Evolutionary conservation across 30 jellyfish, hydroid and myxozoan species (phyloP).

Genomic region (Turritopsis rubra): DNA sequence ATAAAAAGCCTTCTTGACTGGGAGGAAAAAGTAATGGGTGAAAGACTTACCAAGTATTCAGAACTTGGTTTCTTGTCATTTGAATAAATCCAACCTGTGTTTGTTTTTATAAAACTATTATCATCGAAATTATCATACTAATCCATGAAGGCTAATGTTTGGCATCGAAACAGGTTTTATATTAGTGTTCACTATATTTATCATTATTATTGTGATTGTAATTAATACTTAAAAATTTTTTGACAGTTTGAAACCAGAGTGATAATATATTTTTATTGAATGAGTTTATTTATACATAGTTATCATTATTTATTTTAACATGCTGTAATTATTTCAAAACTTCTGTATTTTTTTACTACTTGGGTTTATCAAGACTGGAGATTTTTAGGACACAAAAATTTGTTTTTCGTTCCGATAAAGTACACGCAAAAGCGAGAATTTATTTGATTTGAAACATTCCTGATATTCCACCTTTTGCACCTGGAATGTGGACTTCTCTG

Average conservation of each 20-base stretch:
- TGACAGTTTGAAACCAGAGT: not conserved
- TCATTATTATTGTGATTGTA: too few species aligned
- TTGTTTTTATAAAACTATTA: not conserved
- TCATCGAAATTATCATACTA: not conserved
- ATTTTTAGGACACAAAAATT: not conserved
- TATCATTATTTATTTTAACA: not conserved
- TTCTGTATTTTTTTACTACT: not conserved
- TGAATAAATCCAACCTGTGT: not conserved
- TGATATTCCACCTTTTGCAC: too few species aligned
- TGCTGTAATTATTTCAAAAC: not conserved
- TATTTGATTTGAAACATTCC: too few species aligned
- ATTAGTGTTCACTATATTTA: too few species aligned
- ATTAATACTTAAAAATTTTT: not conserved
- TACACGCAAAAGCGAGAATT: too few species aligned
- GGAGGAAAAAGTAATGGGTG: conserved; percentile 60
- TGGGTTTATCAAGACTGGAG: not conserved
- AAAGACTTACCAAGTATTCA: not conserved
- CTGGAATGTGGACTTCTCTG: too few species aligned
- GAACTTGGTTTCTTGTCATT: conserved; percentile 16
- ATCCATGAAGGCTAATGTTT: too few species aligned
- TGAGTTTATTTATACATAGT: not conserved
- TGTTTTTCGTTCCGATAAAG: not conserved
- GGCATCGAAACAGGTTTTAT: too few species aligned
- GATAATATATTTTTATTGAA: not conserved
- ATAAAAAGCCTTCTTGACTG: conserved; percentile 40